Evolutionary conservation across 2,113 vertebrate genomes (phyloP).

Genomic region (Melanotaenia duboulayi): DNA sequence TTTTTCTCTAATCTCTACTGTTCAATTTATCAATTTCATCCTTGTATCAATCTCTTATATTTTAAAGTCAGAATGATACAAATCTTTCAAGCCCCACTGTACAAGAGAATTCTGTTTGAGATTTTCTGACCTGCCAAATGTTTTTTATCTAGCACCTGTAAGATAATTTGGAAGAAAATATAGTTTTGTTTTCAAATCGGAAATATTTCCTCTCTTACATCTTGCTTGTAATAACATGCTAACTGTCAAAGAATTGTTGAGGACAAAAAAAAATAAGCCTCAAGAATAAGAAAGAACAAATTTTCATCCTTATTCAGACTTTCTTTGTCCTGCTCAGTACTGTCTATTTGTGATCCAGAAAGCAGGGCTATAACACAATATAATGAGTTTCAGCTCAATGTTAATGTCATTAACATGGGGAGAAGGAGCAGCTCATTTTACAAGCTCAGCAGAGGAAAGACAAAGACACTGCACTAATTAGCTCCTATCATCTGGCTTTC

Average conservation of each 20-base stretch:
- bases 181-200: too few species aligned
- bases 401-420: slow-evolving; percentile 75
- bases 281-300: neutral
- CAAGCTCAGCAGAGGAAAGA: slow-evolving; percentile 68
- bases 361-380: slow-evolving; percentile 42
- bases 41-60: too few species aligned
- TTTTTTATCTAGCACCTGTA: too few species aligned
- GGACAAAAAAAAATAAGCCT: neutral
- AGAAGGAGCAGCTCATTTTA: slow-evolving; percentile 66
- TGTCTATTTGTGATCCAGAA: slow-evolving; percentile 31
- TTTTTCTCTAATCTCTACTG: neutral
- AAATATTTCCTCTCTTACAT: too few species aligned
- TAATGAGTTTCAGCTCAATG: slow-evolving; percentile 73
- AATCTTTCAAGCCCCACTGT: too few species aligned
- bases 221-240: too few species aligned
- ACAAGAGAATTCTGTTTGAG: too few species aligned
- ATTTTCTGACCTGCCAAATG: too few species aligned
- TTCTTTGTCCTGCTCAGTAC: slow-evolving; percentile 7
- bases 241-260: too few species aligned
- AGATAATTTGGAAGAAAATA: too few species aligned
- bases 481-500: slow-evolving; percentile 73
- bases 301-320: neutral
- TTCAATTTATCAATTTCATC: too few species aligned
- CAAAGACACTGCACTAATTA: slow-evolving; percentile 79
- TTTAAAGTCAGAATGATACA: too few species aligned